Evolutionary conservation across 64 coral and sea anemone genomes (phyloP).

Genomic region (Montipora capricornis): DNA sequence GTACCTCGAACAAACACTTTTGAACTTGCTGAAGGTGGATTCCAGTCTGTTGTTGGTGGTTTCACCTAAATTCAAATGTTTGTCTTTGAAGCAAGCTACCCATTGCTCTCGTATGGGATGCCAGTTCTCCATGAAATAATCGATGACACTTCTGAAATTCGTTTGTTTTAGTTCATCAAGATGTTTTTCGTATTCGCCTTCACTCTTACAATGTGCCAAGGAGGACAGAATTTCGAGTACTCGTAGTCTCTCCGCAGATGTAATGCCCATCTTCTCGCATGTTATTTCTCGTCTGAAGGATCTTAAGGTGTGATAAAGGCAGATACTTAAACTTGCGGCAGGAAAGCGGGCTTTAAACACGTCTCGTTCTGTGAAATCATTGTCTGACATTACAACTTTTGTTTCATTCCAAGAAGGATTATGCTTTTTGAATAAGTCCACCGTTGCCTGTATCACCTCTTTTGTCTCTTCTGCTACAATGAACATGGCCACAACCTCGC

Average conservation of each 20-base stretch:
- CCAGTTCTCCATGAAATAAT: too few relatives aligned
- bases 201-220: constrained; percentile 12
- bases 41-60: too few relatives aligned
- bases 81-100: too few relatives aligned
- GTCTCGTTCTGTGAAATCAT: constrained; percentile 55
- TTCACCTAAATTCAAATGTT: too few relatives aligned
- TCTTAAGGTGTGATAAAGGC: constrained; percentile 58
- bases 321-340: constrained; percentile 9
- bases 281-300: constrained; percentile 71
- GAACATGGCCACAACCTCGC: constrained; percentile 41
- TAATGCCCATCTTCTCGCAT: constrained; percentile 65
- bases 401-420: constrained; percentile 48
- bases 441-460: constrained; percentile 2
- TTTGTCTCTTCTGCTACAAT: constrained; percentile 52
- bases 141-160: constrained; percentile 54
- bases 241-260: constrained; percentile 56
- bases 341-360: constrained; percentile 38
- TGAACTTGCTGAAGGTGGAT: too few relatives aligned
- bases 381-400: constrained; percentile 66
- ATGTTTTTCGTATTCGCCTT: constrained; percentile 26
- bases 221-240: constrained; percentile 53
- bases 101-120: too few relatives aligned
- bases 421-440: constrained; percentile 36
- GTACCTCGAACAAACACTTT: too few relatives aligned
- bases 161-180: constrained; percentile 44